Conservation (phyloP, 64 coral and sea anemone species). For the Montipora foliosa region DNA sequence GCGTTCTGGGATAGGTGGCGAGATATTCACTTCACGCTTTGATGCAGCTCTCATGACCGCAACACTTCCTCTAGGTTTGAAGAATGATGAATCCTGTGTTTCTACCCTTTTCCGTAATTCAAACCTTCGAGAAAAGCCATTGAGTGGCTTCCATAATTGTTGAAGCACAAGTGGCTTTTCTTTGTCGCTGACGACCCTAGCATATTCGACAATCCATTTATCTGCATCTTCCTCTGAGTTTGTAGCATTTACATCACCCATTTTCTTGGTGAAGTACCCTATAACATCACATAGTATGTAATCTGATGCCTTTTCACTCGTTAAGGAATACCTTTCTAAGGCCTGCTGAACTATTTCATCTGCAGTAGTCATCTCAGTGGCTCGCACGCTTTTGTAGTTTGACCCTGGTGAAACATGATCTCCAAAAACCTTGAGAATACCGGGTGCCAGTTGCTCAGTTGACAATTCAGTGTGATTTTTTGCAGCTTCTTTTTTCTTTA, state of each 20-base stretch:
- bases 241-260: conserved; percentile 3
- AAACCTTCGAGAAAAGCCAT: conserved; percentile 89
- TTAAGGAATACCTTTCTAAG: conserved; percentile 85
- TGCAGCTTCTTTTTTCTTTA: conserved; percentile 57
- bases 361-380: conserved; percentile 82
- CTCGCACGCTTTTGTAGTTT: conserved; percentile 97
- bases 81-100: conserved; percentile 81
- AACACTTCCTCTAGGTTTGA: conserved; percentile 80
- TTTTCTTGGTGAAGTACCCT: conserved; percentile 82
- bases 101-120: conserved; percentile 78
- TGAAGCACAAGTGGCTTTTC: conserved; percentile 94
- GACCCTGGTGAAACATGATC: conserved; percentile 92
- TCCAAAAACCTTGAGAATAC: conserved; percentile 97
- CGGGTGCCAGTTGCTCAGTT: conserved; percentile 93
- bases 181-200: conserved; percentile 87
- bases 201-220: conserved; percentile 93
- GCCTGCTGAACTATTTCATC: conserved; percentile 93
- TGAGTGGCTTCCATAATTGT: conserved; percentile 92
- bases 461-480: conserved; percentile 81
- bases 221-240: conserved; percentile 62
- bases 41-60: conserved; percentile 75
- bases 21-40: conserved; percentile 43
- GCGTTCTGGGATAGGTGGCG: conserved; percentile 22
- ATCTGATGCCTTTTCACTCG: conserved; percentile 68
- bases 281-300: conserved; percentile 98